Conservation (phyloP, 2,113 vertebrate genomes). For the Oryzias javanicus region DNA sequence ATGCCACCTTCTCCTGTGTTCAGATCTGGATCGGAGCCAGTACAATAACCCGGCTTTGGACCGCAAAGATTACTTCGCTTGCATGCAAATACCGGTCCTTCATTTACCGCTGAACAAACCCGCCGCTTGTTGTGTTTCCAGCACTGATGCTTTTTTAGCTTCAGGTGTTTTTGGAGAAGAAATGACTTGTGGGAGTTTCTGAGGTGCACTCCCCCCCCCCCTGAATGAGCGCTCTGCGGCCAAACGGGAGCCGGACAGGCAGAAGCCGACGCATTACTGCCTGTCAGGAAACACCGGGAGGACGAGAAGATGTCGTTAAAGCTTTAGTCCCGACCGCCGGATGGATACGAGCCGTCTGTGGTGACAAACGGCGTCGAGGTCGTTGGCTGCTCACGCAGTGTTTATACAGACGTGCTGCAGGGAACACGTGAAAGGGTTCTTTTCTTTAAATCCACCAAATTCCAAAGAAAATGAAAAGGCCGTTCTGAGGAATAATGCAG, state of each 20-base stretch:
- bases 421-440: too few species aligned
- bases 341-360: too few species aligned
- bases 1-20: background rate
- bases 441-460: too few species aligned
- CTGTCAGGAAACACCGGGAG: slow-evolving; percentile 33
- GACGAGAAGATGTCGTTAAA: slow-evolving; percentile 35
- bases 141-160: slow-evolving; percentile 1
- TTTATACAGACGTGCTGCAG: too few species aligned
- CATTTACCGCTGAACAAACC: slow-evolving; percentile 9
- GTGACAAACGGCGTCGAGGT: too few species aligned
- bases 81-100: slow-evolving; percentile 32
- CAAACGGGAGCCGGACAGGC: slow-evolving; percentile 44
- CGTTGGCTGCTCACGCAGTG: too few species aligned
- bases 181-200: slow-evolving; percentile 1
- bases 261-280: slow-evolving; percentile 45
- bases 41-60: slow-evolving; percentile 37
- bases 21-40: slow-evolving; percentile 6
- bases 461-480: too few species aligned
- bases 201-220: background rate
- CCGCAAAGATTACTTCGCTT: slow-evolving; percentile 16
- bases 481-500: too few species aligned
- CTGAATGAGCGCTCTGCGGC: slow-evolving; percentile 22
- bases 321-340: background rate
- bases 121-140: slow-evolving; percentile 11
- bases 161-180: slow-evolving; percentile 10